Conservation (phyloP, 2,113 vertebrate genomes). For the Gasterosteus nipponicus region DNA sequence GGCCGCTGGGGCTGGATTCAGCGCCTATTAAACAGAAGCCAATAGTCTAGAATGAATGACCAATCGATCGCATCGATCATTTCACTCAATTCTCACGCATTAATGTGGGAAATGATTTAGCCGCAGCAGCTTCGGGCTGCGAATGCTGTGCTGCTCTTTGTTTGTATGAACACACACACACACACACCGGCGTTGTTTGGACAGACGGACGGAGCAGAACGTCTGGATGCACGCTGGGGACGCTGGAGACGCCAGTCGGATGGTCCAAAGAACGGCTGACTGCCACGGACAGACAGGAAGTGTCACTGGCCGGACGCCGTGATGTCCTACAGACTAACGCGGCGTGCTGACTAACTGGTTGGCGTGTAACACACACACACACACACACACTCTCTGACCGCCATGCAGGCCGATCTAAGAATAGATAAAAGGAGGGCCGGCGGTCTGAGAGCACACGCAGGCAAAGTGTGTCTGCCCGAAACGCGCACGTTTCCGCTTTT, state of each 20-base stretch:
- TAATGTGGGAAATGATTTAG: not conserved
- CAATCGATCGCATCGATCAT: not conserved
- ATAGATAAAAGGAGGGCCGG: slow-evolving; percentile 70
- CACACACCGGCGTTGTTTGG: not conserved
- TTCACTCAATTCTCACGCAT: not conserved
- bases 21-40: not conserved
- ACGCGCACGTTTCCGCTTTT: slow-evolving; percentile 49
- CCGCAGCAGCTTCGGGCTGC: not conserved
- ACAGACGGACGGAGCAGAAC: too few relatives aligned
- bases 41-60: not conserved
- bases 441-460: slow-evolving; percentile 57
- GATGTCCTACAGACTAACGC: slow-evolving; percentile 30
- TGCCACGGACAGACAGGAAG: slow-evolving; percentile 28
- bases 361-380: slow-evolving; percentile 4
- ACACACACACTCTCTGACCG: slow-evolving; percentile 30
- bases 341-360: slow-evolving; percentile 41
- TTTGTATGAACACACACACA: not conserved
- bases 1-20: not conserved
- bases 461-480: slow-evolving; percentile 63
- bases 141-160: not conserved
- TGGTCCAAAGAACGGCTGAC: not conserved
- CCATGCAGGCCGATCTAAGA: slow-evolving; percentile 66
- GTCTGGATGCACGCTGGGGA: too few relatives aligned
- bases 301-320: slow-evolving; percentile 26
- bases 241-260: too few relatives aligned